Evolutionary conservation across 2,797 vertebrate species (phyloP).

Genomic region (Crenichthys baileyi): DNA sequence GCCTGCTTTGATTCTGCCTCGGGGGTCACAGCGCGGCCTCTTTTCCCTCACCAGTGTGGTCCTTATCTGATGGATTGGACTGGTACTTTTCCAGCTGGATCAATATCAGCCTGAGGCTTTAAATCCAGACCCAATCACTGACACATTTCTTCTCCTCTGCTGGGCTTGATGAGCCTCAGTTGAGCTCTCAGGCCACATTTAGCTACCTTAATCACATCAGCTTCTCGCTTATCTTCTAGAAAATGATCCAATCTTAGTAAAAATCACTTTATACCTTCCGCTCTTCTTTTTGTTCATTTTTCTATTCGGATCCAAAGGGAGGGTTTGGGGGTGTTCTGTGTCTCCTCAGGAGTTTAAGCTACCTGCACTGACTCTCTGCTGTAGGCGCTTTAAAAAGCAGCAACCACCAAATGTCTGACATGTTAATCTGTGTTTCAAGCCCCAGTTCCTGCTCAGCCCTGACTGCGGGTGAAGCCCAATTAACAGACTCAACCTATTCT

Average conservation of each 20-base stretch:
- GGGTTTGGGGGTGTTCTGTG: constrained; percentile 13
- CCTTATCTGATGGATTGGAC: constrained; percentile 46
- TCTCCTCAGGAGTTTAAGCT: constrained; percentile 21
- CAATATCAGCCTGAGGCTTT: constrained; percentile 54
- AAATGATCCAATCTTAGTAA: constrained; percentile 35
- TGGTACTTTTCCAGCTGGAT: constrained; percentile 44
- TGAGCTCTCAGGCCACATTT: constrained; percentile 35
- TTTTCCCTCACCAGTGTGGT: constrained; percentile 21
- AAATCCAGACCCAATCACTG: constrained; percentile 43
- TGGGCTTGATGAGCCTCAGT: constrained; percentile 40
- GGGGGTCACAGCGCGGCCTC: constrained; percentile 16
- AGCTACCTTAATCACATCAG: constrained; percentile 34
- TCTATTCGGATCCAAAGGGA: background rate
- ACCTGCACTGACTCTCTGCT: constrained; percentile 7
- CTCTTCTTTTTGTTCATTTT: constrained; percentile 4
- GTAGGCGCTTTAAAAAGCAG: constrained; percentile 26
- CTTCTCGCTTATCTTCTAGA: constrained; percentile 34
- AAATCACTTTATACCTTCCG: constrained; percentile 22
- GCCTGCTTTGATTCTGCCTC: constrained; percentile 28
- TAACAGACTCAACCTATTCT: constrained; percentile 25
- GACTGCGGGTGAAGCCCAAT: constrained; percentile 47
- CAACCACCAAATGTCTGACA: constrained; percentile 25
- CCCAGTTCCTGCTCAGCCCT: constrained; percentile 25
- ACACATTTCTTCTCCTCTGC: constrained; percentile 38
- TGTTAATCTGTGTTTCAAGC: constrained; percentile 25